phyloP scores from a whole-genome alignment of 2,888 invertebrate species.

The Catocala fraxini region DNA sequence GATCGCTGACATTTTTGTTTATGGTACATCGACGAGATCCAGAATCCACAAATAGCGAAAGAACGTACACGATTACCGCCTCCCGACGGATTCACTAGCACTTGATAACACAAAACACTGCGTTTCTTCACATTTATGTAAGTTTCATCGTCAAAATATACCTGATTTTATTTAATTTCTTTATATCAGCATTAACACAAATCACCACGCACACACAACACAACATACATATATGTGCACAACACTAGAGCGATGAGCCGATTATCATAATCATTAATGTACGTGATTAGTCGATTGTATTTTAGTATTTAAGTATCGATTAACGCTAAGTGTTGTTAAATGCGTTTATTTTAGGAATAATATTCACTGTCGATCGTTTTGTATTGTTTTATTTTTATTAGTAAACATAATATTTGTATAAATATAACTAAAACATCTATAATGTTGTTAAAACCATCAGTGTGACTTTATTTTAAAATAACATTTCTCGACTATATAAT shows the following conservation, averaged over 20 bases:
- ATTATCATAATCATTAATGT: slow-evolving; percentile 36
- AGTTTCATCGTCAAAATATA: slow-evolving; percentile 83
- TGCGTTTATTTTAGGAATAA: no score
- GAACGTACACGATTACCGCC: slow-evolving; percentile 87
- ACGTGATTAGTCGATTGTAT: slow-evolving; percentile 40
- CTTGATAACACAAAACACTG: slow-evolving; percentile 85
- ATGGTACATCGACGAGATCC: slow-evolving; percentile 87
- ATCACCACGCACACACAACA: slow-evolving; percentile 88
- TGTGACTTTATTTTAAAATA: no score
- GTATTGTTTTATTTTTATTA: no score
- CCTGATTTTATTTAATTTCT: slow-evolving; percentile 85
- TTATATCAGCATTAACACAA: slow-evolving; percentile 87
- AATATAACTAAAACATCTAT: no score
- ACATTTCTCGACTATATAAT: no score
- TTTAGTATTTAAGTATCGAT: slow-evolving; percentile 15
- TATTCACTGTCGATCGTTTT: no score
- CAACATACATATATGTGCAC: slow-evolving; percentile 77
- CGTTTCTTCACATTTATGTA: slow-evolving; percentile 84
- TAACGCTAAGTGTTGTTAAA: neutral
- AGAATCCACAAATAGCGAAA: slow-evolving; percentile 87
- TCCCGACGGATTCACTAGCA: slow-evolving; percentile 85
- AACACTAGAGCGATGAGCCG: slow-evolving; percentile 62
- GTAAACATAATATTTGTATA: no score
- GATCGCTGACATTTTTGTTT: slow-evolving; percentile 89
- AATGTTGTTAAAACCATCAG: no score